Conservation (phyloP, 2,888 invertebrate species). For the Cataglyphis cursor region DNA sequence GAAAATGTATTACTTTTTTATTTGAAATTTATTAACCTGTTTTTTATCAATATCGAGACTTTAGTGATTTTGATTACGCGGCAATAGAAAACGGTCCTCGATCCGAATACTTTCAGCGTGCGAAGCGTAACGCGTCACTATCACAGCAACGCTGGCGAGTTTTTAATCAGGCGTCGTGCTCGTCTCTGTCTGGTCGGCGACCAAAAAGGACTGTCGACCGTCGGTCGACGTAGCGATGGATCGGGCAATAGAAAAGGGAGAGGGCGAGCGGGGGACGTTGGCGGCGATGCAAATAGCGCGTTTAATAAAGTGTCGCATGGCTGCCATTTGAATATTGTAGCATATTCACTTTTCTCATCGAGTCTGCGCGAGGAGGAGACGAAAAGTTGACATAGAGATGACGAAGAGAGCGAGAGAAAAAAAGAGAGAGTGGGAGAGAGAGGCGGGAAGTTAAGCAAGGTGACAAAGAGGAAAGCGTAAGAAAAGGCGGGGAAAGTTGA, state of each 20-base stretch:
- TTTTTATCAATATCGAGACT: constrained; percentile 14
- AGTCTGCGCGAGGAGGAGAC: constrained; percentile 65
- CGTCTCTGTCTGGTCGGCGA: constrained; percentile 60
- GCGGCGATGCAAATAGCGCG: constrained; percentile 82
- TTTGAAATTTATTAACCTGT: neutral
- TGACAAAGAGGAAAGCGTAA: constrained; percentile 48
- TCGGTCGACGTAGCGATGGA: constrained; percentile 38
- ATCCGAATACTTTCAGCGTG: constrained; percentile 16
- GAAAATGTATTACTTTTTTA: neutral
- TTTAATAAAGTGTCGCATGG: constrained; percentile 85
- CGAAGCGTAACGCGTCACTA: constrained; percentile 44
- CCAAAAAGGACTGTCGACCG: constrained; percentile 55
- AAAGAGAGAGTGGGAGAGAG: constrained; percentile 14
- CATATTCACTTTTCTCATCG: constrained; percentile 86
- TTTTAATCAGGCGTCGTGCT: constrained; percentile 73
- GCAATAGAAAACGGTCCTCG: constrained; percentile 36
- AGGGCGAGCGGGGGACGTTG: constrained; percentile 59
- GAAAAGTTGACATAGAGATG: constrained; percentile 43
- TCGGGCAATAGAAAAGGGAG: constrained; percentile 31
- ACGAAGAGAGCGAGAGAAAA: constrained; percentile 32
- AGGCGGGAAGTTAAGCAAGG: constrained; percentile 14
- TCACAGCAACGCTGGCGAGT: constrained; percentile 61
- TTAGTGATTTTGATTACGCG: constrained; percentile 20
- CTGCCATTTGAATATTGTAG: constrained; percentile 85
- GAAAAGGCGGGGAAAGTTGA: constrained; percentile 53